These are phyloP conservation scores for Caenorhabditis wallacei DNA, from an alignment of 2,888 invertebrate species.

Conservation along the genomic window DNA sequence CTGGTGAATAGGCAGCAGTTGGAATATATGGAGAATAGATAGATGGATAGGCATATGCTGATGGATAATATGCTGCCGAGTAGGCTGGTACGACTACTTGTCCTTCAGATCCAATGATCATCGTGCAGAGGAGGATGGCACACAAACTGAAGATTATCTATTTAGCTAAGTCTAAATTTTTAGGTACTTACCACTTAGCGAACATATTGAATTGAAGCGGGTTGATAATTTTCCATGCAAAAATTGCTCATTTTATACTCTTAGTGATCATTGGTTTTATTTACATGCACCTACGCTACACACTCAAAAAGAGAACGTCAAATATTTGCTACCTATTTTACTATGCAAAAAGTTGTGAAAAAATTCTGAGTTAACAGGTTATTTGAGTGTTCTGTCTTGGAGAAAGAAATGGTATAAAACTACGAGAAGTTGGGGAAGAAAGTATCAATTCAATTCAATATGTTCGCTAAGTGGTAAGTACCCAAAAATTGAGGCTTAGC, in stretches of 20 bases:
- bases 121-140: conserved; percentile 39
- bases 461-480: conserved; percentile 27
- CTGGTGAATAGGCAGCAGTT: conserved; percentile 42
- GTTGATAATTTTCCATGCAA: conserved; percentile 7
- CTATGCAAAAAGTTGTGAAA: background rate
- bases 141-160: conserved; percentile 27
- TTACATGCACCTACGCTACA: background rate
- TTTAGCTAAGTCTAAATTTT: background rate
- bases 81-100: conserved; percentile 54
- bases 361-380: background rate
- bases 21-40: conserved; percentile 50
- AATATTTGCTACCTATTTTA: conserved; percentile 4
- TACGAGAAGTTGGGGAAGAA: background rate
- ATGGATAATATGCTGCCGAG: conserved; percentile 44
- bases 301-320: background rate
- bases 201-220: conserved; percentile 46
- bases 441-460: conserved; percentile 2
- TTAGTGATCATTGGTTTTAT: conserved; percentile 19
- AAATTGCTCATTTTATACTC: too few species aligned
- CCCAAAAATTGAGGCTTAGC: background rate
- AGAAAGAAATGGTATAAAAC: background rate
- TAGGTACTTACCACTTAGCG: conserved; percentile 43
- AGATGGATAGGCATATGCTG: conserved; percentile 51
- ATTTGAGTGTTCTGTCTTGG: background rate
- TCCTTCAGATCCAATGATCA: conserved; percentile 33